Conservation (phyloP, 1,140 invertebrate species). For the Andrena cerasifolii region DNA sequence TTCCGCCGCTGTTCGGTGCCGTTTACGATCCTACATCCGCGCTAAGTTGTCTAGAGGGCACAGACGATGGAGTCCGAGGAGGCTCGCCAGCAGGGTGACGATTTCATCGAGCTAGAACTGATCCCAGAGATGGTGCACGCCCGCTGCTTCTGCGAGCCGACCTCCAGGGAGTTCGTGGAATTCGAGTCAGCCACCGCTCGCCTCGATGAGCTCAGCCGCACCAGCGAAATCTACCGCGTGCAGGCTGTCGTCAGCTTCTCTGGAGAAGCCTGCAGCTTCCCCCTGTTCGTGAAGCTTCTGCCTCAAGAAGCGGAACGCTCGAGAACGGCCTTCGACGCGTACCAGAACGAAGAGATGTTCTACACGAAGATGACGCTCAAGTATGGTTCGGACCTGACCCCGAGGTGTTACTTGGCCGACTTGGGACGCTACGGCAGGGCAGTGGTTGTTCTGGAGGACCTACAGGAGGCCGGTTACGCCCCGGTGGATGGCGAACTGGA, state of each 20-base stretch:
- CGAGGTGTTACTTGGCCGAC: constrained; percentile 74
- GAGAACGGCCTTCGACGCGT: constrained; percentile 51
- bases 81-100: constrained; percentile 37
- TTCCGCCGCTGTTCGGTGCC: not conserved
- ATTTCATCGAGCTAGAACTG: constrained; percentile 71
- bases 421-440: constrained; percentile 74
- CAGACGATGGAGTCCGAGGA: constrained; percentile 23
- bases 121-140: constrained; percentile 76
- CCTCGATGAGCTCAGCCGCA: constrained; percentile 12
- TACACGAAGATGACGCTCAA: constrained; percentile 70
- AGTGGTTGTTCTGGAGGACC: constrained; percentile 75
- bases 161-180: constrained; percentile 79
- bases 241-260: constrained; percentile 72
- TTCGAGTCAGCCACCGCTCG: constrained; percentile 61
- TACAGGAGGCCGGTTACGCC: constrained; percentile 63
- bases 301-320: not conserved
- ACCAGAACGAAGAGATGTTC: constrained; percentile 77
- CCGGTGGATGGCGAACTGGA: constrained; percentile 42
- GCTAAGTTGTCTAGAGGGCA: not conserved
- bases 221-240: constrained; percentile 53
- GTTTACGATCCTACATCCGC: not conserved
- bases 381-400: constrained; percentile 59
- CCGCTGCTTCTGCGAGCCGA: constrained; percentile 75
- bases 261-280: constrained; percentile 64
- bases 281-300: constrained; percentile 73